A percentile compares a stretch with the other conserved stretches of the same genome.
phyloP scores from a whole-genome alignment of 1,140 invertebrate species.

The Holcopasites calliopsidis region DNA sequence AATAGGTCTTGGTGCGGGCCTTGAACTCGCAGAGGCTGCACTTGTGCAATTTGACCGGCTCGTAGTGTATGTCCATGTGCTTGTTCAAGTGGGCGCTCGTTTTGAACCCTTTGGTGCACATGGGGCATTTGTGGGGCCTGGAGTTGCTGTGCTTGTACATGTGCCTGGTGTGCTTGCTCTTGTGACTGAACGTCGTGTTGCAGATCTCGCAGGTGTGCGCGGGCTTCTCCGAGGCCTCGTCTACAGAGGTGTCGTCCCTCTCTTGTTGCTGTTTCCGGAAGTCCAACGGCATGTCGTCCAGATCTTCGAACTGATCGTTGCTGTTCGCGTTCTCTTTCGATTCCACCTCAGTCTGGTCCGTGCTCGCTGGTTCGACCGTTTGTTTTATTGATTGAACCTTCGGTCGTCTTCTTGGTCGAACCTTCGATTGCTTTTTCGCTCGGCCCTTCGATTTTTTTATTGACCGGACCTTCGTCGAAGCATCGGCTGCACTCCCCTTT shows the following conservation, averaged over 20 bases:
- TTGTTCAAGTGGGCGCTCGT: constrained; percentile 77
- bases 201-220: constrained; percentile 73
- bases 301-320: constrained; percentile 44
- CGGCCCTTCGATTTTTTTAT: background rate
- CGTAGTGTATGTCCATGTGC: constrained; percentile 79
- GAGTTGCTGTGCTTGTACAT: constrained; percentile 76
- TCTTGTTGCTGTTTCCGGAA: constrained; percentile 51
- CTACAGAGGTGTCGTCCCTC: background rate
- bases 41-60: constrained; percentile 56
- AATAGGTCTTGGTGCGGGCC: constrained; percentile 76
- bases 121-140: constrained; percentile 76
- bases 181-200: constrained; percentile 65
- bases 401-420: no score
- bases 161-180: constrained; percentile 71
- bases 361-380: constrained; percentile 1
- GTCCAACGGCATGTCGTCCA: constrained; percentile 55
- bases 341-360: background rate
- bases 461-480: background rate
- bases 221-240: constrained; percentile 60
- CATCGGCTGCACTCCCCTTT: background rate
- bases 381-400: no score
- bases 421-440: background rate
- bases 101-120: constrained; percentile 79
- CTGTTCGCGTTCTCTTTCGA: background rate
- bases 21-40: constrained; percentile 74